Evolutionary conservation across 2,888 invertebrate species (phyloP), one percentile per base, ranked within the genome.

Genomic region (Folsomia candida): DNA sequence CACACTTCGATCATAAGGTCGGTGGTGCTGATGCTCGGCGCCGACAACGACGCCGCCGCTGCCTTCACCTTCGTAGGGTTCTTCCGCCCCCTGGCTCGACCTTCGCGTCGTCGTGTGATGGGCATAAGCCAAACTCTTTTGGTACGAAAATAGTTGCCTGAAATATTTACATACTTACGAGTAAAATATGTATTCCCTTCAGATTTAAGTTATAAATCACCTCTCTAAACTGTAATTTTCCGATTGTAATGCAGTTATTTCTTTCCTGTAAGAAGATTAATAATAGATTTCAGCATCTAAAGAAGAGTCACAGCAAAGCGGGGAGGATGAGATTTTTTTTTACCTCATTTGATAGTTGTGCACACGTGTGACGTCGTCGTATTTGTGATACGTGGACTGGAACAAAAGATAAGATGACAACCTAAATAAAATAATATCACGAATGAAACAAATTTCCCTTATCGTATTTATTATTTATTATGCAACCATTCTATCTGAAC

Each of bases 271-370:
- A 85, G 20, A 51, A 18, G 18, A 62, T 4, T 4, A 26, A 26
- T 9, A 18, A 60, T 9, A n/a, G n/a, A n/a, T n/a, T n/a, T n/a
- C n/a, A n/a, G n/a, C n/a, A n/a, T n/a, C n/a, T n/a, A n/a, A n/a
- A n/a, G n/a, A n/a, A n/a, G n/a, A n/a, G n/a, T n/a, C n/a, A n/a
- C n/a, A n/a, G n/a, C n/a, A n/a, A n/a, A n/a, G n/a, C n/a, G n/a
- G n/a, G n/a, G n/a, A n/a, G n/a, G n/a, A n/a, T n/a, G n/a, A n/a
- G n/a, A n/a, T n/a, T n/a, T 57, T 25, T 25, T 75, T 82, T 82
- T 83, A 90, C 91, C 89, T 89, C 92, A 92, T 92, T 82, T 92
- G 92, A 82, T 90, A 90, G 83, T 90, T 90, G 83, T 92, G 92
- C 74, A 90, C 85, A 77, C 91, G 87, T 80, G 89, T 89, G 59